phyloP scores from a whole-genome alignment of 2,888 invertebrate species.

The Apeira syringaria region DNA sequence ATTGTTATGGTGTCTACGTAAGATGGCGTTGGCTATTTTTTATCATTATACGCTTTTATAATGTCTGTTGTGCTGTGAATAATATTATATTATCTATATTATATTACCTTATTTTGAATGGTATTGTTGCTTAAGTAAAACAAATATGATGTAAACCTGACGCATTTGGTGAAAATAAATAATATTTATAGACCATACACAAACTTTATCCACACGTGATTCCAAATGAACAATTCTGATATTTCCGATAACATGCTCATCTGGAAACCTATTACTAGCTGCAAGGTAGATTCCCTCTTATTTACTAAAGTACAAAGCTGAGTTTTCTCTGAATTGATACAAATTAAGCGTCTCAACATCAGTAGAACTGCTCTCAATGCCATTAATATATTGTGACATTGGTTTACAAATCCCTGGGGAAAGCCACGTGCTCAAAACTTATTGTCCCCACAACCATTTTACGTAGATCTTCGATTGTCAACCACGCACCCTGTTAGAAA shows the following conservation, averaged over 20 bases:
- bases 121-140: too few species aligned
- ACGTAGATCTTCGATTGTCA: conserved; percentile 30
- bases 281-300: conserved; percentile 1
- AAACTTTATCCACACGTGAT: conserved; percentile 30
- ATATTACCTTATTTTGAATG: too few species aligned
- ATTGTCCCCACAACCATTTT: conserved; percentile 46
- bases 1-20: too few species aligned
- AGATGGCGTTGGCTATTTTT: too few species aligned
- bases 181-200: conserved; percentile 20
- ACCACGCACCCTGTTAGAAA: conserved; percentile 1
- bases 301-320: conserved; percentile 2
- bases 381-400: conserved; percentile 25
- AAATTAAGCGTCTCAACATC: conserved; percentile 6
- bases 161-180: conserved; percentile 3
- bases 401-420: conserved; percentile 39
- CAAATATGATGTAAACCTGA: not conserved
- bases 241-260: conserved; percentile 23
- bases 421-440: conserved; percentile 51
- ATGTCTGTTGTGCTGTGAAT: too few species aligned
- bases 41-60: too few species aligned
- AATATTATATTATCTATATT: too few species aligned
- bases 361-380: conserved; percentile 18
- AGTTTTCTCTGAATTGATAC: not conserved
- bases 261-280: conserved; percentile 2
- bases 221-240: conserved; percentile 33